A percentile compares a stretch with the other conserved stretches of the same genome.
phyloP scores from a whole-genome alignment of 2,888 invertebrate species.

The Opisthograptis luteolata region DNA sequence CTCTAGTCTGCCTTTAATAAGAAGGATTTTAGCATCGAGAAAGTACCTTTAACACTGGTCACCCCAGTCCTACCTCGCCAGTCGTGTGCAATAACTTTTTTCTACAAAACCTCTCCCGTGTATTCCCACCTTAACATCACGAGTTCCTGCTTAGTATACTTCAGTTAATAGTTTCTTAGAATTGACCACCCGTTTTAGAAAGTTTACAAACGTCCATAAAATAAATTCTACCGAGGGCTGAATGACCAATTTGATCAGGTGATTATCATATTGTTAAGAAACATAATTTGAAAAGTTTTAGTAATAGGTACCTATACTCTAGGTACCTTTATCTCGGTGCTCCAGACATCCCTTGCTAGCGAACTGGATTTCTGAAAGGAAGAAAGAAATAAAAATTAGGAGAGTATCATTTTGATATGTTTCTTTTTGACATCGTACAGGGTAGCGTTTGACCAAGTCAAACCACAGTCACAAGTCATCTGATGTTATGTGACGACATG shows the following conservation, averaged over 20 bases:
- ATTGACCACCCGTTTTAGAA: conserved; percentile 4
- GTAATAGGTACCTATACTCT: too few species aligned
- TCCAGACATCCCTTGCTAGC: conserved; percentile 18
- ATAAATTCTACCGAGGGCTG: too few species aligned
- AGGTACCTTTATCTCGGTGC: conserved; percentile 19
- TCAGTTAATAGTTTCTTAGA: conserved; percentile 11
- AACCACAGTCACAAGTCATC: too few species aligned
- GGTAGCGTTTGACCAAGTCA: too few species aligned
- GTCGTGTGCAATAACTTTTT: conserved; percentile 24
- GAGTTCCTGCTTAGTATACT: not conserved
- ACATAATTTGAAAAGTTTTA: too few species aligned
- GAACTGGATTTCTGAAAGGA: conserved; percentile 21
- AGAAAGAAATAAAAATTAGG: not conserved
- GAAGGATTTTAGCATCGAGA: too few species aligned
- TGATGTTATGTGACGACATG: too few species aligned
- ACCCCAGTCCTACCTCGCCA: not conserved
- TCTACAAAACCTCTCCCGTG: conserved; percentile 13
- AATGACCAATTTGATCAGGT: too few species aligned
- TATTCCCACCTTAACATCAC: conserved; percentile 15
- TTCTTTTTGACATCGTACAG: too few species aligned
- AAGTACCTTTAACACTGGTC: conserved; percentile 10
- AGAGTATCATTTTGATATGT: too few species aligned
- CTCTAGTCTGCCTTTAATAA: too few species aligned
- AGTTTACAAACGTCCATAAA: not conserved
- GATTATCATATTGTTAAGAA: too few species aligned